A percentile compares a stretch with the other conserved stretches of the same genome.
Evolutionary conservation across 2,888 invertebrate genomes (phyloP).

Genomic region (Escarpia spicata): DNA sequence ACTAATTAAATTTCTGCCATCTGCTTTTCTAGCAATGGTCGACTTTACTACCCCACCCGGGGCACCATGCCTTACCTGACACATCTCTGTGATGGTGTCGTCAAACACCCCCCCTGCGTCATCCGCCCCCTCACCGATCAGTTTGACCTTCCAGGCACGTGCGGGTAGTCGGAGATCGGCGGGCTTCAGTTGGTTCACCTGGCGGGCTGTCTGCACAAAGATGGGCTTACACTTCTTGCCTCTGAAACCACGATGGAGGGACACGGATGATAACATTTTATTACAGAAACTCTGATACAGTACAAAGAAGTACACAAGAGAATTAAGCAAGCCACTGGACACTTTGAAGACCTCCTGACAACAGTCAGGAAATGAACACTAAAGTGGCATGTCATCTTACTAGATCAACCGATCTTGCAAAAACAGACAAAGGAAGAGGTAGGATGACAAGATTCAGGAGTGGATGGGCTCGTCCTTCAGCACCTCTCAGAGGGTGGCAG

Average conservation of each 20-base stretch:
- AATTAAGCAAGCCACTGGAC: not conserved
- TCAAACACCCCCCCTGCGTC: constrained; percentile 78
- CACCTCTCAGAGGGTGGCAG: too few species aligned
- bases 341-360: not conserved
- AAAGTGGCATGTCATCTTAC: not conserved
- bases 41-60: not conserved
- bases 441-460: not conserved
- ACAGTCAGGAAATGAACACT: not conserved
- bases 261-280: too few species aligned
- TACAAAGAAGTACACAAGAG: not conserved
- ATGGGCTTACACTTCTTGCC: constrained; percentile 72
- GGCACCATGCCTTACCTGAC: constrained; percentile 57
- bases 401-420: too few species aligned
- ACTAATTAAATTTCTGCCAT: too few species aligned
- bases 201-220: constrained; percentile 73
- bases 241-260: constrained; percentile 44
- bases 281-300: not conserved
- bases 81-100: constrained; percentile 77
- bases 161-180: constrained; percentile 73
- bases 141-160: constrained; percentile 76
- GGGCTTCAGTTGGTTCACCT: constrained; percentile 72
- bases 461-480: not conserved
- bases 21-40: too few species aligned
- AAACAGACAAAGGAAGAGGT: not conserved
- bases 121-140: constrained; percentile 76